A percentile compares a stretch with the other conserved stretches of the same genome.
Conservation (phyloP, 2,888 invertebrate genomes). For the Fissipunctia ypsillon region DNA sequence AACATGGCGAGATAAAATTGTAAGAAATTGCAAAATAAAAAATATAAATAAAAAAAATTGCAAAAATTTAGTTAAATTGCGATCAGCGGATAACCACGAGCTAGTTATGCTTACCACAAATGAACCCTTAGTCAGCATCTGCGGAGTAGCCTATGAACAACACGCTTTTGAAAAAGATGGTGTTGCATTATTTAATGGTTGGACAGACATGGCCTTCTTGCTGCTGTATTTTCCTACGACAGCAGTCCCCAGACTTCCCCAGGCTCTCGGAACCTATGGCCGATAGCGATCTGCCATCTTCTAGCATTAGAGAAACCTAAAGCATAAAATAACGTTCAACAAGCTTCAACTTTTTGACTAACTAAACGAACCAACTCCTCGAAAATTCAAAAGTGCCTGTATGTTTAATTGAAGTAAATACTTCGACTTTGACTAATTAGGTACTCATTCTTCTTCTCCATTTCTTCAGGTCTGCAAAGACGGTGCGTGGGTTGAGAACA, state of each 20-base stretch:
- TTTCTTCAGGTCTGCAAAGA: slow-evolving; percentile 93
- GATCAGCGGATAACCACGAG: neutral
- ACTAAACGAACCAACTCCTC: neutral
- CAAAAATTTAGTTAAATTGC: too few species aligned
- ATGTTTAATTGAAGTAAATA: neutral
- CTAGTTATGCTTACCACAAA: neutral
- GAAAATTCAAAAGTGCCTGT: neutral
- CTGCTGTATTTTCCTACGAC: neutral
- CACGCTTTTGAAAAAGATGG: neutral
- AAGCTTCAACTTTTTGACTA: neutral
- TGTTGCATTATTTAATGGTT: neutral
- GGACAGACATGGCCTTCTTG: neutral
- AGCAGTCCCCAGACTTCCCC: neutral
- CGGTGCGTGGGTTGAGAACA: slow-evolving; percentile 98
- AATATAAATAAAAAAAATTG: too few species aligned
- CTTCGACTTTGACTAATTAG: neutral
- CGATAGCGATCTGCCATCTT: neutral
- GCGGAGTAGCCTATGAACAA: neutral
- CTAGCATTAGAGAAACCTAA: neutral
- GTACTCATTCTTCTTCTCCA: neutral
- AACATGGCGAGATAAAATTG: neutral
- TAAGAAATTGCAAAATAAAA: neutral
- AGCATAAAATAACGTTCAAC: neutral
- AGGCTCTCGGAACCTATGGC: neutral
- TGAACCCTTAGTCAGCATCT: neutral